Conservation (phyloP, 2,113 vertebrate species). For the Platycercus adscitus region DNA sequence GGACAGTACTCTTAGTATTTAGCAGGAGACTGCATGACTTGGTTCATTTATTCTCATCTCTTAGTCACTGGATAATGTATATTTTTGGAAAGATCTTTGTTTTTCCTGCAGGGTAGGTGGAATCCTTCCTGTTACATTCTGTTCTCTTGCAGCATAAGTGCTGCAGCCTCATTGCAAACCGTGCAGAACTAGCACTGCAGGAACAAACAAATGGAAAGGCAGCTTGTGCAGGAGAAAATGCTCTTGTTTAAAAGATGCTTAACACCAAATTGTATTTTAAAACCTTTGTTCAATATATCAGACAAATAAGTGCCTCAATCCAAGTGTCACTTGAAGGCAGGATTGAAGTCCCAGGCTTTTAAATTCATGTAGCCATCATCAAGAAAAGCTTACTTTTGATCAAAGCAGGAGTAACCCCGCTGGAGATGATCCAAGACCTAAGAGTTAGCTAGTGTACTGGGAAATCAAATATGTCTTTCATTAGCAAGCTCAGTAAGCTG, state of each 20-base stretch:
- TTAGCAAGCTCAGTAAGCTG: not conserved
- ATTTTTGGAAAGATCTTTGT: slow-evolving; percentile 39
- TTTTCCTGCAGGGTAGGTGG: slow-evolving; percentile 41
- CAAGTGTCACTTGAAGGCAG: not conserved
- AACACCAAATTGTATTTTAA: not conserved
- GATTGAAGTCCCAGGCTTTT: not conserved
- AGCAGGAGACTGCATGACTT: not conserved
- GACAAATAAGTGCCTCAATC: not conserved
- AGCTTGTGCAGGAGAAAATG: not conserved
- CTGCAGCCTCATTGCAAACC: not conserved
- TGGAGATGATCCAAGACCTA: slow-evolving; percentile 11
- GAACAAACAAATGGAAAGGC: rapidly evolving
- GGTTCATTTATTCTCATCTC: slow-evolving; percentile 10
- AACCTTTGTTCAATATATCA: not conserved
- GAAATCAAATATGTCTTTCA: not conserved
- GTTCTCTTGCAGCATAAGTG: rapidly evolving
- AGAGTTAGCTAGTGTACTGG: not conserved
- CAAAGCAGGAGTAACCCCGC: not conserved
- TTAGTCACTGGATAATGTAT: slow-evolving; percentile 24
- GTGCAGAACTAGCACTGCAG: not conserved
- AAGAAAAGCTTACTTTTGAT: slow-evolving; percentile 17
- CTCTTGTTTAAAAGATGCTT: not conserved
- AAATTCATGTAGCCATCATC: not conserved
- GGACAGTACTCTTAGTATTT: not conserved
- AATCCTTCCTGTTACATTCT: not conserved